Evolutionary conservation across 2,888 invertebrate species (phyloP).

Genomic region (Neuroscelio doddi): DNA sequence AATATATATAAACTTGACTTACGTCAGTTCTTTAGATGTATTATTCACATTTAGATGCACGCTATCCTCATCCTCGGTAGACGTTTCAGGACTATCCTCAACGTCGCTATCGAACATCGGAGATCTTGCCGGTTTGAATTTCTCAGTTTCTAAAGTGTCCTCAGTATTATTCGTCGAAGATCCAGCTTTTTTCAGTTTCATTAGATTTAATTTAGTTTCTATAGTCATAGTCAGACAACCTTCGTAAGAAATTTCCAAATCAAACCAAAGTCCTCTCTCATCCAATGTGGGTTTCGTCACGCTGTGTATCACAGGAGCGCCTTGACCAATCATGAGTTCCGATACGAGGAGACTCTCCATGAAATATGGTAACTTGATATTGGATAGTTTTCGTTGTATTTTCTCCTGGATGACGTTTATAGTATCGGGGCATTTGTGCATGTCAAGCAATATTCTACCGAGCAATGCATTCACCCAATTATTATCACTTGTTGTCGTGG

Average conservation of each 20-base stretch:
- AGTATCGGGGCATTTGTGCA: conserved; percentile 82
- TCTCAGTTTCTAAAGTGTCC: conserved; percentile 52
- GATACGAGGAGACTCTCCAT: conserved; percentile 87
- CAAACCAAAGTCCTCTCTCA: conserved; percentile 90
- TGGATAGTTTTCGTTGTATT: conserved; percentile 89
- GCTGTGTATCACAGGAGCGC: conserved; percentile 79
- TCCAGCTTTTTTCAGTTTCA: conserved; percentile 75
- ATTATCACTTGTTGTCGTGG: conserved; percentile 69
- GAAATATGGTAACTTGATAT: conserved; percentile 91
- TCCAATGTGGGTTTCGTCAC: conserved; percentile 81
- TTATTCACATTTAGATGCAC: conserved; percentile 58
- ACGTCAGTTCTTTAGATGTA: conserved; percentile 60
- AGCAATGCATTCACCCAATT: conserved; percentile 86
- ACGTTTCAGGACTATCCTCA: conserved; percentile 87
- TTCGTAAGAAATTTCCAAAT: conserved; percentile 86
- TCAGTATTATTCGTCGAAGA: conserved; percentile 54
- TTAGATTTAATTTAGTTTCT: conserved; percentile 89
- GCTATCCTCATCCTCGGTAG: conserved; percentile 80
- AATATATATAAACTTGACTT: conserved; percentile 20
- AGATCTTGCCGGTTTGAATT: conserved; percentile 63
- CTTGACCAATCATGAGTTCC: conserved; percentile 81
- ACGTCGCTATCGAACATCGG: conserved; percentile 84
- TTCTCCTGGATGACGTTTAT: conserved; percentile 81
- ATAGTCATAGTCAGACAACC: conserved; percentile 87
- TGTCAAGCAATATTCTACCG: conserved; percentile 87